Evolutionary conservation across 1,140 invertebrate species (phyloP), one percentile per base, ranked within the genome.

Genomic region (Meloidogyne floridensis): DNA sequence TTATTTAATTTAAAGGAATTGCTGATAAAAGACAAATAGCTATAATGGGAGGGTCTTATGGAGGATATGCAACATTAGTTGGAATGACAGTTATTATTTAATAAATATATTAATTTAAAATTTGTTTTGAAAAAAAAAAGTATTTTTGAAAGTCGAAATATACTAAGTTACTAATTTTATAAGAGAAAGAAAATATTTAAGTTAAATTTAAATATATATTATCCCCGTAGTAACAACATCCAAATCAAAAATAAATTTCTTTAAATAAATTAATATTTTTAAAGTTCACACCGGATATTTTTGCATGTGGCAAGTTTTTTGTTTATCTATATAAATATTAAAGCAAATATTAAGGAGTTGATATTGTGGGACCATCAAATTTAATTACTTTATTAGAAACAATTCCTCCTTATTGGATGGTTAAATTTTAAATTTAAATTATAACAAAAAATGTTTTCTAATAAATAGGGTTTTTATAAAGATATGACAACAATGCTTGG

Each of bases 31-130:
- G 82, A 6, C 78, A 85, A 77, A 82, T 90, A 13, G 88, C 88
- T 15, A 88, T 89, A 15, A 88, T 89, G 87, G 88, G 87, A 56
- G 43, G 15, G 80, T 86, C 84, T 72, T 88, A 88, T 80, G 87
- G 87, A 10, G 87, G 88, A 4, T 89, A 89, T 80, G 88, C 89
- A 8, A 89, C 89, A 3, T 86, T 89, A 32, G 89, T 90, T n/a
- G 88, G 88, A 47, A 81, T 89, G 75, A 89, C 87, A 18, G 59
- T 65, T 15, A 59, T 59, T 15, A 65, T 65, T 5, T n/a, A 65
- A 65, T 6, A n/a, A n/a, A 7, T 65, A 4, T n/a, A 65, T 65
- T n/a, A 65, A n/a, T n/a, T 65, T 5, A 65, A 15, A 59, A 56
- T 10, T 56, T 56, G 32, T 32, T 32, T 32, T 32, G 32, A 32